Conservation (phyloP, 2,113 vertebrate species). For the Pangasianodon hypophthalmus region DNA sequence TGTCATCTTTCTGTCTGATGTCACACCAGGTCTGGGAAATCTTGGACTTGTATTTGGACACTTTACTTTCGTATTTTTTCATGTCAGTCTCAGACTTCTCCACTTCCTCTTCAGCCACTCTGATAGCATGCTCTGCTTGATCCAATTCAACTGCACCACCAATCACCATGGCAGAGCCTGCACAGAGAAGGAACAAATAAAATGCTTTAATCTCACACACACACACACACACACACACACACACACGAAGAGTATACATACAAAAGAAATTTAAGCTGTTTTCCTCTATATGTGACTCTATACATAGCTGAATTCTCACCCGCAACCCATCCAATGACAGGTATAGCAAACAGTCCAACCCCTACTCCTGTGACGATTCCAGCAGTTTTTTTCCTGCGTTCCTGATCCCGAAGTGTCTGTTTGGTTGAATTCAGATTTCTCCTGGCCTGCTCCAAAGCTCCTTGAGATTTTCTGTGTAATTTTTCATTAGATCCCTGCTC, state of each 20-base stretch:
- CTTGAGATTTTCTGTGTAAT: not conserved
- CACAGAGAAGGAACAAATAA: not conserved
- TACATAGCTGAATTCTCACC: slow-evolving; percentile 22
- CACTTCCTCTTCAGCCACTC: not conserved
- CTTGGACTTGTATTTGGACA: not conserved
- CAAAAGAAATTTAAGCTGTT: too few relatives aligned
- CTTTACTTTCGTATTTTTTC: not conserved
- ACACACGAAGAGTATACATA: too few relatives aligned
- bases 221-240: too few relatives aligned
- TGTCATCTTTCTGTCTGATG: not conserved
- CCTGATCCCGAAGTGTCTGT: not conserved
- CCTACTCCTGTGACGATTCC: not conserved
- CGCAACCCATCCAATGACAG: not conserved
- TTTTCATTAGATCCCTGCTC: not conserved
- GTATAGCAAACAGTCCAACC: not conserved
- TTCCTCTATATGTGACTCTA: too few relatives aligned
- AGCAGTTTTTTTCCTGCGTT: not conserved
- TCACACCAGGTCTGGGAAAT: not conserved
- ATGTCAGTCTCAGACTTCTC: not conserved
- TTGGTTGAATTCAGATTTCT: not conserved
- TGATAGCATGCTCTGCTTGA: not conserved
- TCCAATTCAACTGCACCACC: accelerated
- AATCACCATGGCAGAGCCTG: not conserved
- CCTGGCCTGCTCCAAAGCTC: not conserved
- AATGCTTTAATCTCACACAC: too few relatives aligned